These are phyloP conservation scores for Calidris pygmaea DNA, from an alignment of 2,113 vertebrate species.

Conservation along the genomic window DNA sequence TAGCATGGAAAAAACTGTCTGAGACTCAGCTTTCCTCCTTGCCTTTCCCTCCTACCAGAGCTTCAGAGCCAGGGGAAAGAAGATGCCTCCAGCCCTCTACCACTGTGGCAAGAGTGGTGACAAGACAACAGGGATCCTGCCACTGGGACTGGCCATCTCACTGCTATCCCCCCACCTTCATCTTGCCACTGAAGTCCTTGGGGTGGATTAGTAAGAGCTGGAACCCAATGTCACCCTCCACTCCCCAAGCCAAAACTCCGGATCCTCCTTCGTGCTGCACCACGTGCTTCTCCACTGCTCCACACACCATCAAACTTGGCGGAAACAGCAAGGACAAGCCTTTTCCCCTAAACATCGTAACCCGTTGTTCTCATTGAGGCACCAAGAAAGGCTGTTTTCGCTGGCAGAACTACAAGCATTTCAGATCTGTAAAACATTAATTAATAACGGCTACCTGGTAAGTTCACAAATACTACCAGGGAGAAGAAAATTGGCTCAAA, in stretches of 20 bases:
- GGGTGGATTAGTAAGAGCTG: not conserved
- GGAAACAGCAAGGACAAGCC: rapidly evolving
- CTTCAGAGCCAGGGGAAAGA: not conserved
- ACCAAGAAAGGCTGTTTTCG: not conserved
- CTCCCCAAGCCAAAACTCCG: rapidly evolving
- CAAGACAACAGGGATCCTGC: not conserved
- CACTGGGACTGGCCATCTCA: not conserved
- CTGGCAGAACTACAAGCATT: not conserved
- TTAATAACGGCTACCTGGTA: not conserved
- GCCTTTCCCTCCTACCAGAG: not conserved
- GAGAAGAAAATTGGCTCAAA: not conserved
- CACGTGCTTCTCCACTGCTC: rapidly evolving
- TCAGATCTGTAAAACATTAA: not conserved
- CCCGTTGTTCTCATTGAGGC: rapidly evolving
- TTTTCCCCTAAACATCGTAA: not conserved
- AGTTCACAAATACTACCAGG: not conserved
- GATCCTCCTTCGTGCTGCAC: not conserved
- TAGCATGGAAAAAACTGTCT: not conserved
- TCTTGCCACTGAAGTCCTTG: not conserved
- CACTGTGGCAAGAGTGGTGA: not conserved
- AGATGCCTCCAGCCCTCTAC: not conserved
- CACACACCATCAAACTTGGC: not conserved
- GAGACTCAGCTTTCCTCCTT: not conserved
- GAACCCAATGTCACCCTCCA: too few species aligned
- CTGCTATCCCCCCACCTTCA: too few species aligned